Conservation (phyloP, 2,888 invertebrate genomes). For the Xylocampa areola region DNA sequence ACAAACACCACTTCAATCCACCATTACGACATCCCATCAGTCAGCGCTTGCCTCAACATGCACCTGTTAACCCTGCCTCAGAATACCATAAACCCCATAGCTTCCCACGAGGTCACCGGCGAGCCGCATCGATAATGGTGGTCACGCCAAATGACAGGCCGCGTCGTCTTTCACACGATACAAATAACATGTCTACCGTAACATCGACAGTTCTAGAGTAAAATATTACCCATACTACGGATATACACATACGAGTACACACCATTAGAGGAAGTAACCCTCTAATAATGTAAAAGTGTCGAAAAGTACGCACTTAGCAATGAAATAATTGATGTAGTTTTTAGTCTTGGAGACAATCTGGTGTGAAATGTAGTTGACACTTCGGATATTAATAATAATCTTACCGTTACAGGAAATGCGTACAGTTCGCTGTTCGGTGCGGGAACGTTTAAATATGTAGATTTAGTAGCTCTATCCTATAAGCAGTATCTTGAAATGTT, state of each 20-base stretch:
- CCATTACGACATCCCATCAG: constrained; percentile 58
- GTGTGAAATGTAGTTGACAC: constrained; percentile 37
- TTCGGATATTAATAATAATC: constrained; percentile 44
- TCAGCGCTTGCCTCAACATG: constrained; percentile 57
- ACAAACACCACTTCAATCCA: constrained; percentile 46
- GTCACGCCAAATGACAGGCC: constrained; percentile 74
- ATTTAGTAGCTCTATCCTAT: constrained; percentile 29
- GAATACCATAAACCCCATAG: constrained; percentile 53
- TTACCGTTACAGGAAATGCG: constrained; percentile 32
- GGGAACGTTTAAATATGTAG: constrained; percentile 42
- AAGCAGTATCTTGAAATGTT: constrained; percentile 35
- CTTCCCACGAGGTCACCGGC: constrained; percentile 72
- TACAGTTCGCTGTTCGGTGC: constrained; percentile 28
- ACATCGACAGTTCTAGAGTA: constrained; percentile 43
- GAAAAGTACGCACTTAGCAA: neutral
- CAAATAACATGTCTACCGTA: constrained; percentile 57
- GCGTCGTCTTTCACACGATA: constrained; percentile 71
- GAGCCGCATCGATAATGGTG: constrained; percentile 67
- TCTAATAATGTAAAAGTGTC: constrained; percentile 18
- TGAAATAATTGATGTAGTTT: constrained; percentile 33
- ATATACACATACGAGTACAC: neutral
- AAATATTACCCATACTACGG: constrained; percentile 6
- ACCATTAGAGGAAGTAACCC: constrained; percentile 23
- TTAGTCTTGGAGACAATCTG: constrained; percentile 27
- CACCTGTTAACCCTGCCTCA: constrained; percentile 68